A percentile compares a stretch with the other conserved stretches of the same genome.
phyloP scores from a whole-genome alignment of 1,140 invertebrate species.

The Globodera rostochiensis region DNA sequence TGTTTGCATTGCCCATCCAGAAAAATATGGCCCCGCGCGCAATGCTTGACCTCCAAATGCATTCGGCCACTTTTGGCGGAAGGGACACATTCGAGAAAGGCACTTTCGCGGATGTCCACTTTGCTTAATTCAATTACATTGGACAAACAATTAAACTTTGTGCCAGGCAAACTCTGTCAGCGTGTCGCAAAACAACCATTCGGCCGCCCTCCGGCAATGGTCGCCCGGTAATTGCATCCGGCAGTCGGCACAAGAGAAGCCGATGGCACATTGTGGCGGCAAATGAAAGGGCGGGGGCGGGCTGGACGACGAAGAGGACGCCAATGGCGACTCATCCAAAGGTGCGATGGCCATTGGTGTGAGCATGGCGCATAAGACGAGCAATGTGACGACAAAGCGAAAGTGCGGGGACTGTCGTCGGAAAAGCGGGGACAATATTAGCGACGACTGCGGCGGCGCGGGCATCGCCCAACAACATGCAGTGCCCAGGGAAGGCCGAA shows the following conservation, averaged over 20 bases:
- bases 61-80: neutral
- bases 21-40: slow-evolving; percentile 56
- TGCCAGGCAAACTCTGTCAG: slow-evolving; percentile 46
- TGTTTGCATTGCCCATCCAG: slow-evolving; percentile 56
- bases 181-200: slow-evolving; percentile 54
- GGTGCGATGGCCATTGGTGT: neutral
- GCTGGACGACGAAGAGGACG: neutral
- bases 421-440: neutral
- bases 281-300: neutral
- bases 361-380: neutral
- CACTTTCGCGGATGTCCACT: slow-evolving; percentile 59
- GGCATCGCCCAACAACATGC: slow-evolving; percentile 8
- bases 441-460: neutral
- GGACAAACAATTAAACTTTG: neutral
- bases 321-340: neutral
- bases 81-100: slow-evolving; percentile 56
- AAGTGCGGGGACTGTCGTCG: neutral
- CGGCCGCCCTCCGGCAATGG: slow-evolving; percentile 40
- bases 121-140: slow-evolving; percentile 39
- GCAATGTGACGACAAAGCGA: too few species aligned
- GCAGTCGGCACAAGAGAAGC: slow-evolving; percentile 43
- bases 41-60: slow-evolving; percentile 37
- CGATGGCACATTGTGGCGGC: slow-evolving; percentile 42
- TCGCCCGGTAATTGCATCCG: slow-evolving; percentile 36
- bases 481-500: neutral